Conservation (phyloP, 1,140 invertebrate genomes). For the Leptinotarsa lineolata region DNA sequence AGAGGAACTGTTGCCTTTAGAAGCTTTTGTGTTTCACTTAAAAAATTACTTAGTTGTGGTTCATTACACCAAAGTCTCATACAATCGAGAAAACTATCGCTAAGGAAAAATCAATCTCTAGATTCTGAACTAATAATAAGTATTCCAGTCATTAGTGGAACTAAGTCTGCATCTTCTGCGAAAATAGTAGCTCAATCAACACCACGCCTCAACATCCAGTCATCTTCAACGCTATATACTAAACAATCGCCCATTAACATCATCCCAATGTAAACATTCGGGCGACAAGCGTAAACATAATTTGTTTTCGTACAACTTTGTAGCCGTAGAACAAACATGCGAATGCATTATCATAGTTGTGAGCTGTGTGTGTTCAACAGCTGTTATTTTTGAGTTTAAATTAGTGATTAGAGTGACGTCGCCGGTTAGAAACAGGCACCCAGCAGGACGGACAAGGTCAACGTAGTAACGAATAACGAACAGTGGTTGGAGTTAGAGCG, state of each 20-base stretch:
- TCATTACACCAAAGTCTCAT: too few relatives aligned
- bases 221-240: background rate
- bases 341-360: conserved; percentile 1
- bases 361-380: conserved; percentile 6
- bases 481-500: conserved; percentile 5
- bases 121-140: too few relatives aligned
- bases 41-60: too few relatives aligned
- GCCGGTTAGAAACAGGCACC: conserved; percentile 20
- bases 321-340: background rate
- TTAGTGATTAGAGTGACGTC: conserved; percentile 14
- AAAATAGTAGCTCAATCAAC: too few relatives aligned
- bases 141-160: too few relatives aligned
- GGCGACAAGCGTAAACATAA: conserved; percentile 6
- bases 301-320: conserved; percentile 6
- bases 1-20: too few relatives aligned
- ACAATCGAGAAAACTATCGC: too few relatives aligned
- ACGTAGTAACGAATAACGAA: conserved; percentile 23
- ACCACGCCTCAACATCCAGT: too few relatives aligned
- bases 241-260: conserved; percentile 5
- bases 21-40: too few relatives aligned
- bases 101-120: too few relatives aligned
- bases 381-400: conserved; percentile 20
- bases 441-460: conserved; percentile 20
- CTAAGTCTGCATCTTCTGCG: too few relatives aligned
- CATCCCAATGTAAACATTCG: background rate